A percentile compares a stretch with the other conserved stretches of the same genome.
Conservation (phyloP, 2,113 vertebrate species). For the Halichoerus grypus region DNA sequence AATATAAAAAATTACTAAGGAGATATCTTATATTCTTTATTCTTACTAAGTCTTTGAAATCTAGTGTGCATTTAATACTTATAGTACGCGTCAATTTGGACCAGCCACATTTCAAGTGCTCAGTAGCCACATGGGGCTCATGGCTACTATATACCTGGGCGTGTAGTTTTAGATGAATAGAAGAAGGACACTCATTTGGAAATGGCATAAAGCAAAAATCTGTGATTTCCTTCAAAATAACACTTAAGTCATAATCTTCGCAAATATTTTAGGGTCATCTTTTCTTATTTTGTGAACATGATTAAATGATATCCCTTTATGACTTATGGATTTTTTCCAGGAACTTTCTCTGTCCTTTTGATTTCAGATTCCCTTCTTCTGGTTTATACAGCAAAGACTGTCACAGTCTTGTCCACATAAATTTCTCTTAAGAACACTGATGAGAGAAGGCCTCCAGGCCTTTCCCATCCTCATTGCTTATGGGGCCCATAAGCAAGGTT, state of each 20-base stretch:
- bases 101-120: neutral
- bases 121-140: fast-evolving
- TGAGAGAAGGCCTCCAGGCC: neutral
- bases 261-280: neutral
- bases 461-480: neutral
- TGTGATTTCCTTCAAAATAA: slow-evolving; percentile 15
- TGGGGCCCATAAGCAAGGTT: neutral
- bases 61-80: neutral
- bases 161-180: neutral
- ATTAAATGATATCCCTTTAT: neutral
- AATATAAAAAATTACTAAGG: neutral
- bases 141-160: neutral
- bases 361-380: neutral
- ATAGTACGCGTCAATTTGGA: neutral
- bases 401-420: neutral
- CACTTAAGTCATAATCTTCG: neutral
- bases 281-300: neutral
- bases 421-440: neutral
- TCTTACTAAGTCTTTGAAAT: neutral
- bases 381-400: neutral
- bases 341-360: slow-evolving; percentile 36
- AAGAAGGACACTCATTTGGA: neutral
- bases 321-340: neutral
- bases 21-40: neutral
- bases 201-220: neutral